Conservation (phyloP, 2,888 invertebrate genomes). For the Troides oblongomaculatus region DNA sequence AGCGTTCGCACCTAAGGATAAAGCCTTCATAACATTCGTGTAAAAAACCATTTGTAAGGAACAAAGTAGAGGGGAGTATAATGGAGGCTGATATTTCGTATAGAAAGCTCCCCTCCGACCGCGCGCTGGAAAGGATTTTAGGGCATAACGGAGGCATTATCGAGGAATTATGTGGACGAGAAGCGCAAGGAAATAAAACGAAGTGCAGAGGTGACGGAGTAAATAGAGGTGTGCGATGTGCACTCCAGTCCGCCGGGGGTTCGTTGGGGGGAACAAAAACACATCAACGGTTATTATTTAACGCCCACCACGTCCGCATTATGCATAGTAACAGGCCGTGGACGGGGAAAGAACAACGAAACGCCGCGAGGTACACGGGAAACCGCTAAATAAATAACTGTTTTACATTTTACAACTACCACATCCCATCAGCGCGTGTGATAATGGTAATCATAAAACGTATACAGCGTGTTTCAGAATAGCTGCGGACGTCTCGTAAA, state of each 20-base stretch:
- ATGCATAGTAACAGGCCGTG: constrained; percentile 32
- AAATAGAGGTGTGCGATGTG: constrained; percentile 60
- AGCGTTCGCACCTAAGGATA: constrained; percentile 72
- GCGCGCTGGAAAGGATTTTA: constrained; percentile 58
- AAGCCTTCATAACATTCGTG: constrained; percentile 73
- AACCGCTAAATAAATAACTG: constrained; percentile 67
- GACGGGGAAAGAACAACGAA: constrained; percentile 27
- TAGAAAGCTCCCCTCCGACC: constrained; percentile 68
- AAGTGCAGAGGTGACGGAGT: constrained; percentile 66
- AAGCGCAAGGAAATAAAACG: constrained; percentile 72
- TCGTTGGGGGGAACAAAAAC: constrained; percentile 38
- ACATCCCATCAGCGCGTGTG: constrained; percentile 62
- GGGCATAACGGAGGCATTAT: constrained; percentile 66
- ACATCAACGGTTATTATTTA: constrained; percentile 48
- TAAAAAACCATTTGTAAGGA: constrained; percentile 68
- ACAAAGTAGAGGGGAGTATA: constrained; percentile 68
- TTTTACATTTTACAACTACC: constrained; percentile 59
- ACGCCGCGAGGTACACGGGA: constrained; percentile 45
- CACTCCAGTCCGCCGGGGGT: constrained; percentile 51
- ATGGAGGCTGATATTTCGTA: constrained; percentile 72
- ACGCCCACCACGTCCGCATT: constrained; percentile 40
- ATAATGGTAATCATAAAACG: constrained; percentile 63
- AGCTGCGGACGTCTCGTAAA: constrained; percentile 50
- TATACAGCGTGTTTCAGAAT: constrained; percentile 52
- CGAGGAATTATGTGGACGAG: constrained; percentile 68